Evolutionary conservation across 2,888 invertebrate species (phyloP).

Genomic region (Dryadula phaetusa): DNA sequence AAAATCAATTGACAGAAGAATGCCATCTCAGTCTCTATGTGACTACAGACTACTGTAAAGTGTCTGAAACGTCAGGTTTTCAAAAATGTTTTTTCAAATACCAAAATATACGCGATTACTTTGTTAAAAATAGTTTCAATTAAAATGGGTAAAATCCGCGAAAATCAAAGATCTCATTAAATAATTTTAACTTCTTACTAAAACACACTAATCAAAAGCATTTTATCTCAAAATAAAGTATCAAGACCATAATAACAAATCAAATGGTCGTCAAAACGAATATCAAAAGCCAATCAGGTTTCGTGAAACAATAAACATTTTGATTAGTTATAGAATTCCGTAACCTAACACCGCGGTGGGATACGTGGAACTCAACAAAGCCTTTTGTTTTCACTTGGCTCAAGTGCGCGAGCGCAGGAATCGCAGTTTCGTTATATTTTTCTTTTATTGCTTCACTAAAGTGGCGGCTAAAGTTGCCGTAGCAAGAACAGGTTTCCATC

Average conservation of each 20-base stretch:
- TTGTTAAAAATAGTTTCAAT: too few relatives aligned
- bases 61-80: too few relatives aligned
- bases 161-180: too few relatives aligned
- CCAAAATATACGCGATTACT: too few relatives aligned
- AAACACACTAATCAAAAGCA: not conserved
- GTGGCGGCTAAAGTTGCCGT: constrained; percentile 72
- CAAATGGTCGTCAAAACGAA: constrained; percentile 44
- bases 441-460: constrained; percentile 76
- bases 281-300: constrained; percentile 64
- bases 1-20: too few relatives aligned
- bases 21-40: too few relatives aligned
- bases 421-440: constrained; percentile 69
- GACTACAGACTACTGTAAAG: too few relatives aligned
- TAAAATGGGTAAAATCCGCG: too few relatives aligned
- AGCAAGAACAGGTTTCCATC: constrained; percentile 66
- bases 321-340: constrained; percentile 76
- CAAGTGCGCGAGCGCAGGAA: constrained; percentile 51
- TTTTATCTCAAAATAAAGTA: constrained; percentile 17
- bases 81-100: too few relatives aligned
- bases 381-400: constrained; percentile 71
- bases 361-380: constrained; percentile 82
- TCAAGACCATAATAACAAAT: constrained; percentile 38
- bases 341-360: constrained; percentile 69
- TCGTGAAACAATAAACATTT: constrained; percentile 66
- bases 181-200: not conserved